Conservation (phyloP, 2,113 vertebrate genomes). For the Acanthochromis polyacanthus region DNA sequence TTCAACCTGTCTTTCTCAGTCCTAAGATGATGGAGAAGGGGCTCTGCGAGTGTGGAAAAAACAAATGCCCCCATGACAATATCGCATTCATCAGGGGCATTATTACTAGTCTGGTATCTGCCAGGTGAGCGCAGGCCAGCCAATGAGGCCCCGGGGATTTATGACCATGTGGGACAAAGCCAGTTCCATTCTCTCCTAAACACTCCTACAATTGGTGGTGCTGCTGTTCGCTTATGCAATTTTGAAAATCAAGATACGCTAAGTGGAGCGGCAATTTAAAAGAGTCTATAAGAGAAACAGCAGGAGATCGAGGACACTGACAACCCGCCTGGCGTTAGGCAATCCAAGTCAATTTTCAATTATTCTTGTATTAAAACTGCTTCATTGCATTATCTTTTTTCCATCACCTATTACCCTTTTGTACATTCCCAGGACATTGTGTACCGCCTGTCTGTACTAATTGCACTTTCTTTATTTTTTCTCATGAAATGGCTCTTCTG, state of each 20-base stretch:
- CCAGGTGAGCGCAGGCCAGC: conserved; percentile 9
- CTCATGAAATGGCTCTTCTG: background rate
- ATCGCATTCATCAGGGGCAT: conserved; percentile 35
- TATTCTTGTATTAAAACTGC: background rate
- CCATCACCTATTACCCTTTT: background rate
- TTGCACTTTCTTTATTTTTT: background rate
- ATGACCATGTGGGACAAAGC: conserved; percentile 2
- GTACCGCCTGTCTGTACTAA: background rate
- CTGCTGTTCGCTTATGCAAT: background rate
- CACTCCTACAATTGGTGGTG: background rate
- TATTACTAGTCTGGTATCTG: conserved; percentile 9
- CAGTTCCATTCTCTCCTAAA: background rate
- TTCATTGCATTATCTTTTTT: background rate
- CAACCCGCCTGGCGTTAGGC: background rate
- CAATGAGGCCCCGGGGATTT: conserved; percentile 27
- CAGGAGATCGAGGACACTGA: background rate
- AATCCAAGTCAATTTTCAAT: background rate
- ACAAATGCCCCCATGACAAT: conserved; percentile 19
- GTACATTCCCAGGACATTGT: background rate
- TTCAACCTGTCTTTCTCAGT: background rate
- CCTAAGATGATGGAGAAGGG: conserved; percentile 12
- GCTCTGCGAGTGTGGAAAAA: background rate
- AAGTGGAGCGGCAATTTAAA: background rate
- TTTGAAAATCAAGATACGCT: background rate
- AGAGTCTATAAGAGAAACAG: background rate